phyloP scores from a whole-genome alignment of 2,888 invertebrate genomes.

The Branchellion lobata region DNA sequence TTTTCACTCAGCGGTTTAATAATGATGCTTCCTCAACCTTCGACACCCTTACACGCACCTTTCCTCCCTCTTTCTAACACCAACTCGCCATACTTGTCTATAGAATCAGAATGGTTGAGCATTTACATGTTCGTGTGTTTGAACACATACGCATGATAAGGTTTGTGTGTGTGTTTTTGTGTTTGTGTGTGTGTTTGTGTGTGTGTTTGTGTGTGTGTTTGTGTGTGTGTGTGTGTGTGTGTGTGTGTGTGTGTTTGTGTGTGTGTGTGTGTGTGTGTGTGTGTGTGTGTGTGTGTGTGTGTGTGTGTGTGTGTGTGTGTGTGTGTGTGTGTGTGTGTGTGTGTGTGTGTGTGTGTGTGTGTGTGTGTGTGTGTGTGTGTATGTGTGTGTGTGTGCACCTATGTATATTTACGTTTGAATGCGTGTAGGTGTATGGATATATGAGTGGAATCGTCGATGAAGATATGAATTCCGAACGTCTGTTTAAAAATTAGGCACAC shows the following conservation, averaged over 20 bases:
- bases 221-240: conserved; percentile 34
- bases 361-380: background rate
- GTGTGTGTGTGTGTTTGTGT: conserved; percentile 35
- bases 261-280: conserved; percentile 35
- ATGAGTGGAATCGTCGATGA: background rate
- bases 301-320: conserved; percentile 33
- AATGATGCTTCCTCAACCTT: too few relatives aligned
- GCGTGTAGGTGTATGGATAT: background rate
- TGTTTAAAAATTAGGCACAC: background rate
- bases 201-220: conserved; percentile 28
- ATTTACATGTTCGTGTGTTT: too few relatives aligned
- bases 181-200: conserved; percentile 33
- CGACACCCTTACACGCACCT: too few relatives aligned
- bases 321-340: conserved; percentile 27
- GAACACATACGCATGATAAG: too few relatives aligned
- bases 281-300: conserved; percentile 36
- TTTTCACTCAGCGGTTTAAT: too few relatives aligned
- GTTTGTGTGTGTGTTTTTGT: conserved; percentile 3
- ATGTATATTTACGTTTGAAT: background rate
- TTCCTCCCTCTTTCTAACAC: too few relatives aligned
- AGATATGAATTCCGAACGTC: background rate
- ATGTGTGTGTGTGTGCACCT: background rate
- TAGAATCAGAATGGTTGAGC: too few relatives aligned
- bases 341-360: background rate
- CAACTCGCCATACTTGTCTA: too few relatives aligned